Evolutionary conservation across 2,888 invertebrate genomes (phyloP).

Genomic region (Phragmatobia fuliginosa): DNA sequence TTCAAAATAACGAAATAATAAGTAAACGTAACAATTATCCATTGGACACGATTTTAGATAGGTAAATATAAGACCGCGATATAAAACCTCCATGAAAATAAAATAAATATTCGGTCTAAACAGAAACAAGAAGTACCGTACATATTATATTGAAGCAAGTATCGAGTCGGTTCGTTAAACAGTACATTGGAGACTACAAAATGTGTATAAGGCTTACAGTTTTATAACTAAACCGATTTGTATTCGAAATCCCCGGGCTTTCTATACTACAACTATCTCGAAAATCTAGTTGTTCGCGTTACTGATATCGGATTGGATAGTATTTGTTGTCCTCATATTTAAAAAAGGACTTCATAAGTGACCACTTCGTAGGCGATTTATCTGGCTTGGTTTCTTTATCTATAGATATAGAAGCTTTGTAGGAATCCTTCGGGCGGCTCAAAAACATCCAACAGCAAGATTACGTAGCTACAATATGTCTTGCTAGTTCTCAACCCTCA

Average conservation of each 20-base stretch:
- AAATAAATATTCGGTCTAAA: conserved; percentile 13
- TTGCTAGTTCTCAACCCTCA: too few relatives aligned
- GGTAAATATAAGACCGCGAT: conserved; percentile 9
- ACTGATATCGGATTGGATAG: conserved; percentile 2
- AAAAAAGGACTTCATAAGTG: neutral
- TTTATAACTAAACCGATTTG: conserved; percentile 82
- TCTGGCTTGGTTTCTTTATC: neutral
- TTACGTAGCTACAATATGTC: too few relatives aligned
- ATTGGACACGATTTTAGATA: conserved; percentile 4
- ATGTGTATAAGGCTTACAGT: conserved; percentile 68
- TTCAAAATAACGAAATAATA: too few relatives aligned
- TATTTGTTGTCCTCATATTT: neutral
- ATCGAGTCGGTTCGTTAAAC: conserved; percentile 50
- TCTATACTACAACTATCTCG: conserved; percentile 38
- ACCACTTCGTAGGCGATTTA: neutral
- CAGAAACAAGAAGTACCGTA: conserved; percentile 12
- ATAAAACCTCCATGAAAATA: neutral
- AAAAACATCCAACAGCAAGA: too few relatives aligned
- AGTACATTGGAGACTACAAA: conserved; percentile 59
- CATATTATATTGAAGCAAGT: conserved; percentile 18
- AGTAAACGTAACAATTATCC: too few relatives aligned
- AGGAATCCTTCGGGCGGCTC: too few relatives aligned
- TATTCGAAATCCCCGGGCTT: conserved; percentile 67
- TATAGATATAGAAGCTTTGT: too few relatives aligned
- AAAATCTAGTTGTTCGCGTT: conserved; percentile 29